Conservation (phyloP, 2,888 invertebrate genomes). For the Augiades crinisus region DNA sequence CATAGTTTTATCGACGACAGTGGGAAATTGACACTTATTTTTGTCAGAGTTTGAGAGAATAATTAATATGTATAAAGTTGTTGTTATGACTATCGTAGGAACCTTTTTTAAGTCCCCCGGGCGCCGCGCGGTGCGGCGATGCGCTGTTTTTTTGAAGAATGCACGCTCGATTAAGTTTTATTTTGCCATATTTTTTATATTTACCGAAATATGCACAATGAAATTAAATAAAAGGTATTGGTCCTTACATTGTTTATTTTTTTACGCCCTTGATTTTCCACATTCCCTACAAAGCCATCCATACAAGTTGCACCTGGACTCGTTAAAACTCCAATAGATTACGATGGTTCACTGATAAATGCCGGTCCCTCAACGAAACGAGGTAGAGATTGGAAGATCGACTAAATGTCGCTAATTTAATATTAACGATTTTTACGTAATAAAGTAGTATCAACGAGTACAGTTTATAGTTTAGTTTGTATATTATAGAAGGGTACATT, state of each 20-base stretch:
- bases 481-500: too few species aligned
- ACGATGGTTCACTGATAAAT: too few species aligned
- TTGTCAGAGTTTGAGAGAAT: constrained; percentile 45
- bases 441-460: too few species aligned
- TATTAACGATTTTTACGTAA: too few species aligned
- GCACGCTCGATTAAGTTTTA: constrained; percentile 63
- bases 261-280: too few species aligned
- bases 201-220: constrained; percentile 77
- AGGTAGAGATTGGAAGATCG: too few species aligned
- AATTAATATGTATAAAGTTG: constrained; percentile 49
- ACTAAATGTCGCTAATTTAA: too few species aligned
- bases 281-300: too few species aligned
- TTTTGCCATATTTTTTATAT: constrained; percentile 74
- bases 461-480: too few species aligned
- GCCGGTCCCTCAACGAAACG: too few species aligned
- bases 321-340: too few species aligned
- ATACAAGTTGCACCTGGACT: too few species aligned
- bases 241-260: constrained; percentile 66
- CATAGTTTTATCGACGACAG: constrained; percentile 43
- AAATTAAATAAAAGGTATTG: constrained; percentile 76
- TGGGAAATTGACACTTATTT: constrained; percentile 54
- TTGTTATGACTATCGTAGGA: constrained; percentile 43
- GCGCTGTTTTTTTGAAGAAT: constrained; percentile 42
- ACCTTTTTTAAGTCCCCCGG: constrained; percentile 36
- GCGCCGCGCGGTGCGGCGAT: constrained; percentile 33